Evolutionary conservation across 2,797 vertebrate genomes (phyloP).

Genomic region (Neomorphus geoffroyi): DNA sequence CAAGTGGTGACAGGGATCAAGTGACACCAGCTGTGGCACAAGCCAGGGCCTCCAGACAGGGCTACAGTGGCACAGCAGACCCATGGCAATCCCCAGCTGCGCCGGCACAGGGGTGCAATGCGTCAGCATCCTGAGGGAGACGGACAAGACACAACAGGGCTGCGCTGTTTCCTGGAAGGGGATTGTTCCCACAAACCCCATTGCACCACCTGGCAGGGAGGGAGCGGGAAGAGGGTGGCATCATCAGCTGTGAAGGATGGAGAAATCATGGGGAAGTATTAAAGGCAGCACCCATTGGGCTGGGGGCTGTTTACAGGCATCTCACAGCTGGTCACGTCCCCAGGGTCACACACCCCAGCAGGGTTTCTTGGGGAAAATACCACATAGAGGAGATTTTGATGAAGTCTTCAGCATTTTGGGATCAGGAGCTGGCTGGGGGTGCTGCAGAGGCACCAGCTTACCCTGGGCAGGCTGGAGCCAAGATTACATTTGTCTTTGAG

Average conservation of each 20-base stretch:
- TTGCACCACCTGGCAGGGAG: background rate
- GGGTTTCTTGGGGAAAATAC: background rate
- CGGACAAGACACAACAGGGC: too few relatives aligned
- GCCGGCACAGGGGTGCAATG: accelerated
- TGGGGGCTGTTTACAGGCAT: background rate
- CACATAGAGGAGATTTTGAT: background rate
- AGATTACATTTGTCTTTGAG: background rate
- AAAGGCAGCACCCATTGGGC: accelerated
- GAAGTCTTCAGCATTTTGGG: background rate
- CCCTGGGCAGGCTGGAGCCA: background rate
- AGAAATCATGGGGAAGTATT: accelerated
- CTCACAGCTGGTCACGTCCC: background rate
- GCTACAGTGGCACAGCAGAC: background rate
- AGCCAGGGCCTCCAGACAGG: background rate
- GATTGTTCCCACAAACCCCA: background rate
- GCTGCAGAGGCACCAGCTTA: background rate
- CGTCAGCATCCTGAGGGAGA: accelerated
- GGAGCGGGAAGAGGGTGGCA: background rate
- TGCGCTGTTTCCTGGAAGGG: background rate
- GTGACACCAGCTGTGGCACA: background rate
- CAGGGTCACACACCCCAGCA: background rate
- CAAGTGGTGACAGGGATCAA: background rate
- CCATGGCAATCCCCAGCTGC: background rate
- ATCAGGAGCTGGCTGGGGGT: background rate
- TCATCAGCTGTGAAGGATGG: background rate